phyloP scores from a whole-genome alignment of 2,888 invertebrate species.

The Patella ulyssiponensis region DNA sequence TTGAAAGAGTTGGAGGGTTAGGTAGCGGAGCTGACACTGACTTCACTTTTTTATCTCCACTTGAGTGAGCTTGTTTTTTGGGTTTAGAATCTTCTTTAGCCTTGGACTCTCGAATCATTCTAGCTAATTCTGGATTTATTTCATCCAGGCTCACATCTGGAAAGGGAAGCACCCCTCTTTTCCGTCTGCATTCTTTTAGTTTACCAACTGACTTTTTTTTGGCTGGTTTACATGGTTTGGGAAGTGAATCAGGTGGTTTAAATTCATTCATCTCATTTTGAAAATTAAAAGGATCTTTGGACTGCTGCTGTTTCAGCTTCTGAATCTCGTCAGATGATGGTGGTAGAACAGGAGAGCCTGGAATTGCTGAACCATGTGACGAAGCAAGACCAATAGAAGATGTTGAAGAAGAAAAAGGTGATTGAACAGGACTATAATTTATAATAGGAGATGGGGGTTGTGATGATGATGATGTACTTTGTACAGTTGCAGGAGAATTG shows the following conservation, averaged over 20 bases:
- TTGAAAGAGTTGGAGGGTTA: background rate
- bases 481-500: constrained; percentile 4
- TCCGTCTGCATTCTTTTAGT: background rate
- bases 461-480: background rate
- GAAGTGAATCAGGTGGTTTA: background rate
- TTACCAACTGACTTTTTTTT: background rate
- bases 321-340: background rate
- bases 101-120: background rate
- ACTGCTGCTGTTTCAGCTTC: background rate
- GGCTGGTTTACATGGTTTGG: background rate
- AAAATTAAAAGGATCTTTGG: constrained; percentile 1
- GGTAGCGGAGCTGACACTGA: background rate
- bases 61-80: background rate
- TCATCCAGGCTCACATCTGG: background rate
- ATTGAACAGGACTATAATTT: background rate
- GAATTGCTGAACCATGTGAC: background rate
- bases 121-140: constrained; percentile 4
- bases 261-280: background rate
- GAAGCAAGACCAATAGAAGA: constrained; percentile 4
- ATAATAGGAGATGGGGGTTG: background rate
- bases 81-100: background rate
- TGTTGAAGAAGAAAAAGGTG: background rate
- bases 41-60: background rate
- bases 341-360: background rate
- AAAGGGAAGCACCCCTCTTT: background rate